Base-by-base conservation (phyloP, 2,113 vertebrate species). In the Cheirogaleus medius region DNA sequence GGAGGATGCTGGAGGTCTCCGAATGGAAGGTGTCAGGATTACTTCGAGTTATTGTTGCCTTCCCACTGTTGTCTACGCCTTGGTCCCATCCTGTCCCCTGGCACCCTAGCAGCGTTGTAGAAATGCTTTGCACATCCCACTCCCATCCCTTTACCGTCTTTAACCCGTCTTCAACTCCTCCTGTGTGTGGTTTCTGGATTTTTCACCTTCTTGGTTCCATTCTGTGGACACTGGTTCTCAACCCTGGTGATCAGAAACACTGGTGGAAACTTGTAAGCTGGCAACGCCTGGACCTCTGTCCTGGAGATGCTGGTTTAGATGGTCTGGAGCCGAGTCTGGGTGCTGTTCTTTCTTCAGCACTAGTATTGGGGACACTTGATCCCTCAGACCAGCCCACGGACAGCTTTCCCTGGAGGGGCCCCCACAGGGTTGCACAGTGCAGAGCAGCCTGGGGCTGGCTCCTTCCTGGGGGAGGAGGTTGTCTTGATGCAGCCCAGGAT, bases 381-480 rank as follows among this genome's bases (percentile, higher is more conserved):
- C 32, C 9, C 27, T 68, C 23, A 44, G 49, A 42, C 29, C 64
- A 12, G 27, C 54, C 54, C 73, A 42, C 20, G 69, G 0, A 42
- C 49, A 63, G 58, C 90, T 86, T 76, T 60, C 3, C 20, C 47
- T 21, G 3, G 82, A 83, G 69, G 39, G 39, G n/a, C 60, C 52
- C 64, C 4, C 3, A 0, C 0, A 0, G 17, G 0, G 29, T 52
- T 32, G 8, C 17, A 7, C 44, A 14, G 39, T 37, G 49, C 27
- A n/a, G 58, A 58, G 29, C 47, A 25, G 21, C 0, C 0, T 32
- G 29, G 10, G 42, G 17, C 8, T 0, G 27, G 18, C 56, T 84
- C 54, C 25, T 85, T 13, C 60, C 3, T 0, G 6, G 9, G 18
- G 44, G 34, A 87, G 14, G 49, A 17, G 17, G 76, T 9, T 73